Evolutionary conservation across 2,888 invertebrate genomes (phyloP).

Genomic region (Synanthedon tipuliformis): DNA sequence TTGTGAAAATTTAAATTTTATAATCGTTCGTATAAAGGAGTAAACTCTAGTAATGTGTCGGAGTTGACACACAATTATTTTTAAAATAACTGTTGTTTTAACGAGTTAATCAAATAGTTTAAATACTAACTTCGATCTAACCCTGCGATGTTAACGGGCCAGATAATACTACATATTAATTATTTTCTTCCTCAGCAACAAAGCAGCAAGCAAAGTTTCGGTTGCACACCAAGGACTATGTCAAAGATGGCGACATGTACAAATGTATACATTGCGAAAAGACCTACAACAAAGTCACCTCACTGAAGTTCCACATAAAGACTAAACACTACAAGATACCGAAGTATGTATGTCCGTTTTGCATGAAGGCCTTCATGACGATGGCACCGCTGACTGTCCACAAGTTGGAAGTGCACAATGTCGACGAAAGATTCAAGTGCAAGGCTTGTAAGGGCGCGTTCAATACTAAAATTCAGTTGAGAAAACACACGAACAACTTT

Average conservation of each 20-base stretch:
- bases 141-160: too few relatives aligned
- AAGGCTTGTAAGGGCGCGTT: conserved; percentile 45
- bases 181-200: conserved; percentile 1
- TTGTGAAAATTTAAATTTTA: too few relatives aligned
- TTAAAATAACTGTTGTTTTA: too few relatives aligned
- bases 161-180: too few relatives aligned
- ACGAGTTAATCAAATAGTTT: too few relatives aligned
- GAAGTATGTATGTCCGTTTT: conserved; percentile 25
- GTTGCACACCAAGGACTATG: conserved; percentile 1
- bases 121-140: too few relatives aligned
- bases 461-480: conserved; percentile 34
- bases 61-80: too few relatives aligned
- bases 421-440: conserved; percentile 45
- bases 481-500: conserved; percentile 40
- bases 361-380: conserved; percentile 34
- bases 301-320: conserved; percentile 34
- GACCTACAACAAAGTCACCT: conserved; percentile 25
- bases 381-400: conserved; percentile 31
- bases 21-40: too few relatives aligned
- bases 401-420: conserved; percentile 34
- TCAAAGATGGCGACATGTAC: conserved; percentile 1
- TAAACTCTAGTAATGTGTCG: too few relatives aligned
- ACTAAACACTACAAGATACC: conserved; percentile 41
- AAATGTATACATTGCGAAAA: conserved; percentile 2
- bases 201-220: conserved; percentile 1